phyloP scores from a whole-genome alignment of 1,140 invertebrate species.

The Orchestia grillus region DNA sequence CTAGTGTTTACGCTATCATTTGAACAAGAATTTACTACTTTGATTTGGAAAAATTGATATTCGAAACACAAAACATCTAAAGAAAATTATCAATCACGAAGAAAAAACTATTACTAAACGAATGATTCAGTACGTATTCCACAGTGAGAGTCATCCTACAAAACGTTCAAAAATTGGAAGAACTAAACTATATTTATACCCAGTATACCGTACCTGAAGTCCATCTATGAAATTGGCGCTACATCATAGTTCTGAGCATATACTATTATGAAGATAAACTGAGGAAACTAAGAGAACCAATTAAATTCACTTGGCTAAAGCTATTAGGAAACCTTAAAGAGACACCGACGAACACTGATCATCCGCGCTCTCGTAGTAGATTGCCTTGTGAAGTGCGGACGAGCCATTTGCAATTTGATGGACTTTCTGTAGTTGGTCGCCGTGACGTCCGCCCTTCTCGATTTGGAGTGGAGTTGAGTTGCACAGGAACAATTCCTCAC shows the following conservation, averaged over 20 bases:
- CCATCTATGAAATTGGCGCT: background rate
- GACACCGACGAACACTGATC: background rate
- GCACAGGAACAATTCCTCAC: background rate
- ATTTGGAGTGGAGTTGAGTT: background rate
- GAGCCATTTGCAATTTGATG: constrained; percentile 1
- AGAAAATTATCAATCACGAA: background rate
- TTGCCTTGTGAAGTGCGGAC: background rate
- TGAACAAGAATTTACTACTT: no score
- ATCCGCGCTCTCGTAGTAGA: background rate
- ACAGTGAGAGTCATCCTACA: background rate
- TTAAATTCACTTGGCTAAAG: background rate
- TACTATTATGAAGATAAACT: background rate
- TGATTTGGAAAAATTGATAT: background rate
- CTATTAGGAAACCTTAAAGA: background rate
- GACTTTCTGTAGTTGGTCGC: background rate
- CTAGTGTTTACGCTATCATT: no score
- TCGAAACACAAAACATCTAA: background rate
- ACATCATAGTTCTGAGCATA: background rate
- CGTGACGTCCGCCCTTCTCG: background rate
- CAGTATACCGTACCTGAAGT: background rate
- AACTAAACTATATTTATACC: background rate
- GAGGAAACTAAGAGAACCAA: background rate
- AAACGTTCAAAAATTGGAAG: background rate
- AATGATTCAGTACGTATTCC: background rate
- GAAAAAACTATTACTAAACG: background rate